Evolutionary conservation across 1,140 invertebrate species (phyloP).

Genomic region (Drosophila mojavensis): DNA sequence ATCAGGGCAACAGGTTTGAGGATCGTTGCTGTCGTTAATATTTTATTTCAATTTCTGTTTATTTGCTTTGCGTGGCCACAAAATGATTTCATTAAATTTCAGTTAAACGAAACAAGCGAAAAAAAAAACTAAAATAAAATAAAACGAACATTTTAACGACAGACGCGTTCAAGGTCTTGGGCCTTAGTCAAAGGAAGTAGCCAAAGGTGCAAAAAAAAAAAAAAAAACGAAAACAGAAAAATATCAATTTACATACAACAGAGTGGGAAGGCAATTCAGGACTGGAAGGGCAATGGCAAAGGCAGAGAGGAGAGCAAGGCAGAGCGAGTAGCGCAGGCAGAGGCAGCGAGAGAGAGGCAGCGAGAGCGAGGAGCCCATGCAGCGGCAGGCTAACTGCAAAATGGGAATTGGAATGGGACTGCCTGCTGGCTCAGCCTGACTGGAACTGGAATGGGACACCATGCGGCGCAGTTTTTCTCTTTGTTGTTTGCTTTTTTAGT

Average conservation of each 20-base stretch:
- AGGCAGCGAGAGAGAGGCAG: neutral
- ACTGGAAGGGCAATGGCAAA: too few species aligned
- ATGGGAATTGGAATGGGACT: conserved; percentile 11
- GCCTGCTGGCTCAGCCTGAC: conserved; percentile 28
- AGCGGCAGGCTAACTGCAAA: too few species aligned
- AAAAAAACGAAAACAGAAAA: conserved; percentile 28
- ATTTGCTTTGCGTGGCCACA: conserved; percentile 41
- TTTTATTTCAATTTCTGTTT: conserved; percentile 61
- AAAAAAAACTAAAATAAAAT: neutral
- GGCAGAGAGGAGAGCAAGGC: too few species aligned
- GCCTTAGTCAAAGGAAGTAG: conserved; percentile 56
- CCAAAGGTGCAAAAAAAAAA: conserved; percentile 62
- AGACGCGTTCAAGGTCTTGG: conserved; percentile 66
- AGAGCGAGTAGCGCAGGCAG: neutral
- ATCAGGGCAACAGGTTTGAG: conserved; percentile 53
- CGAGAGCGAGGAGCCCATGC: too few species aligned
- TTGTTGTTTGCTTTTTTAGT: conserved; percentile 8
- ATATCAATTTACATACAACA: conserved; percentile 77
- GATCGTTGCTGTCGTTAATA: conserved; percentile 61
- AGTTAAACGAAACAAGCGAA: conserved; percentile 50
- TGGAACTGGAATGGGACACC: conserved; percentile 53
- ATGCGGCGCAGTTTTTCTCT: conserved; percentile 54
- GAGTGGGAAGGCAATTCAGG: neutral
- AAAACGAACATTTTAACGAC: conserved; percentile 29
- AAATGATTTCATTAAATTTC: conserved; percentile 79